These are phyloP conservation scores for Magallana nippona DNA, from an alignment of 2,888 invertebrate genomes.

Conservation along the genomic window DNA sequence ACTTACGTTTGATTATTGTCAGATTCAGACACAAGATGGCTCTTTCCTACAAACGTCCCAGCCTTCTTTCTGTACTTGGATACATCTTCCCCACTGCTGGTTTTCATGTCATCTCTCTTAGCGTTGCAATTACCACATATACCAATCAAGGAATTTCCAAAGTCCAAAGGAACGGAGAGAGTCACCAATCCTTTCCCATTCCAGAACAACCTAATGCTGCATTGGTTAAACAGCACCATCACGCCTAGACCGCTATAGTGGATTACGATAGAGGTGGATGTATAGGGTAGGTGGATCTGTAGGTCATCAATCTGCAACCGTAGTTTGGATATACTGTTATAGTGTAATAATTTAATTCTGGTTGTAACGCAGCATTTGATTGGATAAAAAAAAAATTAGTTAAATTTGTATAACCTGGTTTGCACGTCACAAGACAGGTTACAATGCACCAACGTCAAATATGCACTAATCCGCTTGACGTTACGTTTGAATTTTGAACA, in stretches of 20 bases:
- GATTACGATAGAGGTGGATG: neutral
- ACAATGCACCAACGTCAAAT: no score
- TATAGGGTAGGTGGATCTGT: constrained; percentile 38
- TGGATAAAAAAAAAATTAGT: no score
- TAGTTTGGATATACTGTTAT: neutral
- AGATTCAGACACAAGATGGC: constrained; percentile 25
- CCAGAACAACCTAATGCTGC: constrained; percentile 14
- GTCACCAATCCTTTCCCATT: neutral
- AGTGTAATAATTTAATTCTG: no score
- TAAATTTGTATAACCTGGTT: no score
- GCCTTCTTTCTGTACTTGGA: constrained; percentile 31
- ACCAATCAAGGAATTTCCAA: constrained; percentile 13
- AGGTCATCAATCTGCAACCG: constrained; percentile 39
- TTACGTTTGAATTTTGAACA: no score
- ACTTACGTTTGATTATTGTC: constrained; percentile 17
- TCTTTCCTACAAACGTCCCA: constrained; percentile 35
- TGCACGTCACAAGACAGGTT: no score
- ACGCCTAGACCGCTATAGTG: constrained; percentile 6
- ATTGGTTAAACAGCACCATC: neutral
- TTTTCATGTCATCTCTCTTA: constrained; percentile 50
- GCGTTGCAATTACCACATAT: constrained; percentile 59
- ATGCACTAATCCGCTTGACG: no score
- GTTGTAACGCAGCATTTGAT: no score
- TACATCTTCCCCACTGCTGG: constrained; percentile 50
- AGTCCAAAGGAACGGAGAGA: constrained; percentile 18